phyloP scores from a whole-genome alignment of 2,888 invertebrate genomes.

The Synergus japonicus region DNA sequence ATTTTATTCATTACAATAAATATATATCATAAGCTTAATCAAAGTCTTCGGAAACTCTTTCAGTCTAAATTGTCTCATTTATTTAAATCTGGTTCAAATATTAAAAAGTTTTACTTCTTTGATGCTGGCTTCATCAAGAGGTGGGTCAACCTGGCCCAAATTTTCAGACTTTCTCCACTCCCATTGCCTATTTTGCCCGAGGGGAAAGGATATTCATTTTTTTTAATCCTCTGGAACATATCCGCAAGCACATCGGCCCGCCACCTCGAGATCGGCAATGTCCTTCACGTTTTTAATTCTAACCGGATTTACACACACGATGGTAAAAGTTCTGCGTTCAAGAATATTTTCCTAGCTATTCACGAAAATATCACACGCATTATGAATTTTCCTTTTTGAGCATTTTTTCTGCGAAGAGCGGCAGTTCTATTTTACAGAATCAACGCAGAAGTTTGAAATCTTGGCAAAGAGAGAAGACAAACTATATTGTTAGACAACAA shows the following conservation, averaged over 20 bases:
- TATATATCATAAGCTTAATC: not conserved
- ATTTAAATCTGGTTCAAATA: not conserved
- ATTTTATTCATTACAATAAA: not conserved
- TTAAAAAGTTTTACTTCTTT: not conserved
- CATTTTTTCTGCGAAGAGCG: not conserved
- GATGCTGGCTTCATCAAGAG: conserved; percentile 13
- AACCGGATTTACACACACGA: not conserved
- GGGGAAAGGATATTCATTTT: conserved; percentile 3
- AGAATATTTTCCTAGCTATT: not conserved
- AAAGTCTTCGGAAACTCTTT: not conserved
- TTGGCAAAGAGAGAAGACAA: not conserved
- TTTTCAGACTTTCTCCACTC: conserved; percentile 38
- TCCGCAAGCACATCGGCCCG: not conserved
- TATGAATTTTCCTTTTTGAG: conserved; percentile 8
- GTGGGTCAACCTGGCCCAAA: conserved; percentile 34
- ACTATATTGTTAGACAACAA: not conserved
- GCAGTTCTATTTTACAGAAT: not conserved
- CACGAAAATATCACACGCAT: conserved; percentile 8
- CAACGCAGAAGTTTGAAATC: conserved; percentile 2
- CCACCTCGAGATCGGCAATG: conserved; percentile 14
- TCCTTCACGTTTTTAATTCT: conserved; percentile 13
- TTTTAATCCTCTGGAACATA: not conserved
- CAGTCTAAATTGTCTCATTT: not conserved
- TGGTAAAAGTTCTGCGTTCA: not conserved
- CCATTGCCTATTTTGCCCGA: conserved; percentile 29